Conservation (phyloP, 35 echinoderm and acorn worm species). For the Lytechinus variegatus region DNA sequence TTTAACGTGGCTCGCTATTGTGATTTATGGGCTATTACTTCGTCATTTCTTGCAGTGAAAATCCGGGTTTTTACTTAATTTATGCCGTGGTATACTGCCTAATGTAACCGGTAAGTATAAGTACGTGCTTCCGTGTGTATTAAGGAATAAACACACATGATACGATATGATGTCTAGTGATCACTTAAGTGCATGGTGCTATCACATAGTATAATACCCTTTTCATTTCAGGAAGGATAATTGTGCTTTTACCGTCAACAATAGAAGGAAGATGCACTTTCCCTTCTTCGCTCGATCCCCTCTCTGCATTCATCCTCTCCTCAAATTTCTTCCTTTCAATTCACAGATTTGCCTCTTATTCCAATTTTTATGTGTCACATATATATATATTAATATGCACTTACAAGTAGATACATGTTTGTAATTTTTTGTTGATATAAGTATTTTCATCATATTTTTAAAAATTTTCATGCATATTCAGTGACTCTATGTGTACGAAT, state of each 20-base stretch:
- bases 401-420: too few relatives aligned
- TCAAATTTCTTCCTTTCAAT: too few relatives aligned
- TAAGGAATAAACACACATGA: neutral
- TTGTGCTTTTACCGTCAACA: neutral
- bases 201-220: neutral
- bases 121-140: neutral
- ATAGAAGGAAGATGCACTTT: too few relatives aligned
- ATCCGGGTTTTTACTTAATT: neutral
- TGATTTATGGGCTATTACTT: neutral
- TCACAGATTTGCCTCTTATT: too few relatives aligned
- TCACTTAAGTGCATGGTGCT: neutral
- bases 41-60: neutral
- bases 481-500: too few relatives aligned
- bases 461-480: too few relatives aligned
- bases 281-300: too few relatives aligned
- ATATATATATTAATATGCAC: too few relatives aligned
- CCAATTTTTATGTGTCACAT: too few relatives aligned
- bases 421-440: too few relatives aligned
- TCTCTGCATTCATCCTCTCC: too few relatives aligned
- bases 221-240: neutral
- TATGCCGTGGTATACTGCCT: neutral
- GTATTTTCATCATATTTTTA: too few relatives aligned
- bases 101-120: neutral
- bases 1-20: neutral
- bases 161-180: neutral